Evolutionary conservation across 2,888 invertebrate genomes (phyloP).

Genomic region (Apotomis capreana): DNA sequence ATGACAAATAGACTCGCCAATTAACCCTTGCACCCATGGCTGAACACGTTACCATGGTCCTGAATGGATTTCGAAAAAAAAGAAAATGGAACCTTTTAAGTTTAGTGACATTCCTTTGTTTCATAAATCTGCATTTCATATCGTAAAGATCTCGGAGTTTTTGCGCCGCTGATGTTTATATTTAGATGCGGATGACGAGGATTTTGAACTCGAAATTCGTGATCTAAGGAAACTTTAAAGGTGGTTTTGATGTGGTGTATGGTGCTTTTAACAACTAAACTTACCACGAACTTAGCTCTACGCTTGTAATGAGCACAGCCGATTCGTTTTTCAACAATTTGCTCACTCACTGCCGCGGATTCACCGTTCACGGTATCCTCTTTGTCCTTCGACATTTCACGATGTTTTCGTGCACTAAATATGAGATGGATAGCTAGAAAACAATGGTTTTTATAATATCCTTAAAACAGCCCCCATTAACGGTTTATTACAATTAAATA

Average conservation of each 20-base stretch:
- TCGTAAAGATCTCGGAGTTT: slow-evolving; percentile 50
- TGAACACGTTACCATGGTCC: slow-evolving; percentile 5
- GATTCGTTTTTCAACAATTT: slow-evolving; percentile 74
- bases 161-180: slow-evolving; percentile 62
- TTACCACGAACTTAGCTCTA: slow-evolving; percentile 93
- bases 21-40: slow-evolving; percentile 22
- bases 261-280: slow-evolving; percentile 54
- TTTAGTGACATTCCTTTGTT: slow-evolving; percentile 71
- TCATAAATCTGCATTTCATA: slow-evolving; percentile 56
- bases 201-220: slow-evolving; percentile 51
- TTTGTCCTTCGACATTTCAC: slow-evolving; percentile 65
- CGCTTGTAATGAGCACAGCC: slow-evolving; percentile 94
- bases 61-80: background rate
- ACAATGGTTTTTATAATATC: background rate
- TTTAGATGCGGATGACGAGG: slow-evolving; percentile 56
- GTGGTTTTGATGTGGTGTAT: background rate
- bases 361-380: slow-evolving; percentile 58
- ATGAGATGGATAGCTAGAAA: background rate
- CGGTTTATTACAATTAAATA: slow-evolving; percentile 9
- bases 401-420: background rate
- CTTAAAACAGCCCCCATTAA: background rate
- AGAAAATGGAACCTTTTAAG: slow-evolving; percentile 44
- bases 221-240: background rate
- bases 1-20: slow-evolving; percentile 11
- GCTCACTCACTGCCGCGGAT: slow-evolving; percentile 52